Conservation (phyloP, 1,140 invertebrate genomes). For the Hypothenemus hampei region DNA sequence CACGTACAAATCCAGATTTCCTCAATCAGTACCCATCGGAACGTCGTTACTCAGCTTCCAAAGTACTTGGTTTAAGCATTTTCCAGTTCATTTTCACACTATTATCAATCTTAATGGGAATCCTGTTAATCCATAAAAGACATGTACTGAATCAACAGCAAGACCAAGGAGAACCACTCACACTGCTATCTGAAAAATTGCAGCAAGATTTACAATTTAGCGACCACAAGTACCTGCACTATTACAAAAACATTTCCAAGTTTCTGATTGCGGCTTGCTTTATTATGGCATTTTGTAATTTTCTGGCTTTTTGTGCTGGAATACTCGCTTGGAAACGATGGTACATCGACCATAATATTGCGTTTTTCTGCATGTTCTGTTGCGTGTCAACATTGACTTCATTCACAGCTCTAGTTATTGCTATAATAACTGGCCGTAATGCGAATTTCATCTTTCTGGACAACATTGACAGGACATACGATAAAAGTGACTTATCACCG, state of each 20-base stretch:
- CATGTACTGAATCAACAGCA: background rate
- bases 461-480: background rate
- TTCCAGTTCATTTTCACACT: slow-evolving; percentile 55
- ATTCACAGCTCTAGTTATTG: slow-evolving; percentile 33
- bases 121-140: slow-evolving; percentile 5
- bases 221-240: slow-evolving; percentile 13
- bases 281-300: slow-evolving; percentile 42
- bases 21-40: slow-evolving; percentile 48
- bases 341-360: slow-evolving; percentile 62
- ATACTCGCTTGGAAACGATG: slow-evolving; percentile 57
- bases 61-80: slow-evolving; percentile 57
- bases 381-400: slow-evolving; percentile 48
- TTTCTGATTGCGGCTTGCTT: slow-evolving; percentile 28
- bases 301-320: slow-evolving; percentile 52
- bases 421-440: slow-evolving; percentile 14
- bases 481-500: slow-evolving; percentile 5
- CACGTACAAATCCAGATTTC: slow-evolving; percentile 16
- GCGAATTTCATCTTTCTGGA: slow-evolving; percentile 19
- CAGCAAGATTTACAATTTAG: slow-evolving; percentile 18
- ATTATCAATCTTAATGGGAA: slow-evolving; percentile 46
- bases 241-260: slow-evolving; percentile 29
- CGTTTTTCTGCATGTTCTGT: slow-evolving; percentile 54
- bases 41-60: slow-evolving; percentile 60
- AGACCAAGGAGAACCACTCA: background rate
- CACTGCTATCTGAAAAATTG: slow-evolving; percentile 15